Base-by-base conservation (phyloP, 2,797 vertebrate genomes). In the Poeciliopsis infans region DNA sequence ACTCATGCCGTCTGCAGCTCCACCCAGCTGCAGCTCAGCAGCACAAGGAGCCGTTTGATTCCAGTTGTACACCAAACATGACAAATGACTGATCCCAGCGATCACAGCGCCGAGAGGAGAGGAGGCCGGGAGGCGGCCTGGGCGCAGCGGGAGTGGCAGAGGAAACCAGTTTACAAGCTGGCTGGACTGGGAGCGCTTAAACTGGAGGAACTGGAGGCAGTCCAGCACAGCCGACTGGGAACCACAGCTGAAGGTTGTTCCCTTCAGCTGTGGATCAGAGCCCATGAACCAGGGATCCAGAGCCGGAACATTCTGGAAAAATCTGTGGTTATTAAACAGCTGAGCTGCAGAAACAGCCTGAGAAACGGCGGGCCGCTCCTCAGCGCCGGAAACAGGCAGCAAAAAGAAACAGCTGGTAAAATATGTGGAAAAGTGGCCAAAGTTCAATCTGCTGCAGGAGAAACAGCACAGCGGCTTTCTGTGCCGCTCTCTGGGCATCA, bases 261-360 rank as follows among this genome's bases (percentile, higher is more conserved):
- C 20, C 39, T 36, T 36, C 36, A 36, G 36, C 36, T 36, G 36
- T 82, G 86, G 92, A 93, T 92, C 82, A 94, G 90, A 75, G 88
- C 74, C 79, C 90, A 55, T n/a, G 53, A n/a, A 88, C 90, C 49
- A 49, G 47, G 16, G 47, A 49, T 49, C 47, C 47, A 49, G 47
- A 49, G 47, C 47, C 2, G 18, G 16, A 49, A 49, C 47, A 49
- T 20, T 53, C 94, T 93, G 94, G 96, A 96, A 96, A 96, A 95
- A 95, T 93, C 94, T 96, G 96, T 90, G 95, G 93, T 87, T 91
- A 94, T 96, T 93, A 92, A 92, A 94, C 93, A 96, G 91, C 93
- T 95, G 96, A 92, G 94, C 94, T 90, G 90, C 88, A 78, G 84
- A 85, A 91, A 92, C 94, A 91, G 18, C 18, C 47, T 20, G 47